A percentile compares a stretch with the other conserved stretches of the same genome.
Conservation (phyloP, 2,797 vertebrate genomes). For the Staurois parvus region DNA sequence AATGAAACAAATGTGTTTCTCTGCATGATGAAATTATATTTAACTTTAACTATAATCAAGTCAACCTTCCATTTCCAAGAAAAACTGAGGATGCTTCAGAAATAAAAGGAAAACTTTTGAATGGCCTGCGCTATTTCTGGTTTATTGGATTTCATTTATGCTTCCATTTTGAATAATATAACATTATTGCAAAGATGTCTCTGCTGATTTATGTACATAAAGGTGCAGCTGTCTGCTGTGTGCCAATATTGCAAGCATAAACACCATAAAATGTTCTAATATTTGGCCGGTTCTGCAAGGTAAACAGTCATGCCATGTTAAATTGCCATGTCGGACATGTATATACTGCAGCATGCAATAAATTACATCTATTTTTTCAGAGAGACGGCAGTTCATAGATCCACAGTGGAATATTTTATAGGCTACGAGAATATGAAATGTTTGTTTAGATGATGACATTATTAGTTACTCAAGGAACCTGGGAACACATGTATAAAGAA, state of each 20-base stretch:
- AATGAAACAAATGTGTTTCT: neutral
- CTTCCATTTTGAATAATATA: neutral
- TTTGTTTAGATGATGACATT: neutral
- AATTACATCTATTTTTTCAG: neutral
- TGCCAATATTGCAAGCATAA: neutral
- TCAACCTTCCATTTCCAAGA: neutral
- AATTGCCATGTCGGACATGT: slow-evolving; percentile 1
- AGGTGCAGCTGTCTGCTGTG: neutral
- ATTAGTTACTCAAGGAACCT: too few relatives aligned
- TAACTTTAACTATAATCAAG: neutral
- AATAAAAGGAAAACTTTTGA: neutral
- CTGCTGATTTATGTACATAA: slow-evolving; percentile 7
- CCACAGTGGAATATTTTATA: neutral
- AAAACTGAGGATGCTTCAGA: neutral
- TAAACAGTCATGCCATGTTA: slow-evolving; percentile 1
- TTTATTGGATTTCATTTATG: neutral
- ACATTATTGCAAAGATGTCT: neutral
- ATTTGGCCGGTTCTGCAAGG: neutral
- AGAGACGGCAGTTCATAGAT: neutral
- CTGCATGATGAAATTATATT: neutral
- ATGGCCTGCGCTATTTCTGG: neutral
- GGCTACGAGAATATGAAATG: neutral
- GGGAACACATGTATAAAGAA: too few relatives aligned
- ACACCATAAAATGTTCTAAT: neutral
- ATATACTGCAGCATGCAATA: neutral